Evolutionary conservation across 2,113 vertebrate genomes (phyloP), one percentile per base, ranked within the genome.

Genomic region (Eretmodus cyanostictus): DNA sequence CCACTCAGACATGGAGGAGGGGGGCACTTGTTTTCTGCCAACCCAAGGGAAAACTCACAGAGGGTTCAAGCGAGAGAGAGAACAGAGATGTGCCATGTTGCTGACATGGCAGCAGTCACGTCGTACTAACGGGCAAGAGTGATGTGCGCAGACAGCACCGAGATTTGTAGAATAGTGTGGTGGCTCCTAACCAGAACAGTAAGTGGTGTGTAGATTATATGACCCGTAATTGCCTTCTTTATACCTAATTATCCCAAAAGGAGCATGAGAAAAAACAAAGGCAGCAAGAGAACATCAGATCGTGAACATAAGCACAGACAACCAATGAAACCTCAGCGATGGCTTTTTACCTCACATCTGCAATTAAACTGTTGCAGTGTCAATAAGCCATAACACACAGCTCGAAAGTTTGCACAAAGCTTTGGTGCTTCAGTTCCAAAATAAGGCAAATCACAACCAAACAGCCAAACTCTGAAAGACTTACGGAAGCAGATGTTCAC

Each of bases 51-150:
- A 96, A 96, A 95, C 93, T 90, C 94, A 73, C 91, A 92, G 94
- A 94, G 92, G 86, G 94, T 93, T 92, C 86, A 80, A n/a, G 91
- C 93, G 92, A 93, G 89, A 49, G 71, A 79, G 63, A 92, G 83
- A 93, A 91, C 85, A 90, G 93, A 94, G 94, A 94, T 80, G 94
- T 91, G 93, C 90, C 51, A 80, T 94, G 94, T 92, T 97, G 96
- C 96, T 97, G 96, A 97, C 95, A 95, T 87, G 94, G 95, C 95
- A 94, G 92, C 91, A 89, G 88, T 96, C 95, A 95, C 92, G 90
- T 96, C 95, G 93, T 91, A 91, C 93, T 94, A 93, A 94, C 91
- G 87, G 82, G 81, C 82, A 85, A 93, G 94, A 96, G 93, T 96
- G 95, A 96, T 96, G 96, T 59, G 91, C 92, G 22, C 88, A 89